phyloP scores from a whole-genome alignment of 2,888 invertebrate species.

The Lymantria dispar region DNA sequence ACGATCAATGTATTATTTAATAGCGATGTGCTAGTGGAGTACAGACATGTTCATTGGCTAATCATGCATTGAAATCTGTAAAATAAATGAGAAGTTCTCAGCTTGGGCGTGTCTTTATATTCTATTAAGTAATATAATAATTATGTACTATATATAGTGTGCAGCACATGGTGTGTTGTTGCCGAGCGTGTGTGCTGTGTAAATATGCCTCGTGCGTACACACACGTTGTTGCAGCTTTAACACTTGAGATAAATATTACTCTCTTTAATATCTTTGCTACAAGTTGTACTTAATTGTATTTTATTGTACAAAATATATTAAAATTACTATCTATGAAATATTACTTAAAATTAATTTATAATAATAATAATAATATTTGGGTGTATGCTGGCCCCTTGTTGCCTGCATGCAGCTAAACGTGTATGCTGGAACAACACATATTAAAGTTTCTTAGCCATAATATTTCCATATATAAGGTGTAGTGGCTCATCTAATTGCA shows the following conservation, averaged over 20 bases:
- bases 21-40: slow-evolving; percentile 78
- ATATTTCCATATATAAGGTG: slow-evolving; percentile 80
- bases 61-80: slow-evolving; percentile 82
- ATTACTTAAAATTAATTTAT: slow-evolving; percentile 75
- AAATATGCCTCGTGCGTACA: slow-evolving; percentile 81
- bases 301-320: slow-evolving; percentile 88
- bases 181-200: slow-evolving; percentile 80
- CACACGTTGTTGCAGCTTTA: slow-evolving; percentile 81
- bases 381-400: slow-evolving; percentile 77
- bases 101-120: slow-evolving; percentile 81
- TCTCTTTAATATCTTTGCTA: slow-evolving; percentile 85
- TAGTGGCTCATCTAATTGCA: slow-evolving; percentile 81
- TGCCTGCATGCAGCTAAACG: slow-evolving; percentile 80
- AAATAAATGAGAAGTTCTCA: slow-evolving; percentile 74
- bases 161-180: slow-evolving; percentile 78
- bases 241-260: slow-evolving; percentile 81
- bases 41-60: slow-evolving; percentile 81
- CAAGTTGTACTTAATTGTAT: slow-evolving; percentile 87
- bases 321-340: slow-evolving; percentile 82
- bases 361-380: slow-evolving; percentile 64
- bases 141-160: slow-evolving; percentile 75
- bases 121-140: slow-evolving; percentile 79
- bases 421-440: slow-evolving; percentile 81
- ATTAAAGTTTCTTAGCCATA: slow-evolving; percentile 75
- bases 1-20: slow-evolving; percentile 81